phyloP scores from a whole-genome alignment of 2,888 invertebrate species.

The Slavum lentiscoides region DNA sequence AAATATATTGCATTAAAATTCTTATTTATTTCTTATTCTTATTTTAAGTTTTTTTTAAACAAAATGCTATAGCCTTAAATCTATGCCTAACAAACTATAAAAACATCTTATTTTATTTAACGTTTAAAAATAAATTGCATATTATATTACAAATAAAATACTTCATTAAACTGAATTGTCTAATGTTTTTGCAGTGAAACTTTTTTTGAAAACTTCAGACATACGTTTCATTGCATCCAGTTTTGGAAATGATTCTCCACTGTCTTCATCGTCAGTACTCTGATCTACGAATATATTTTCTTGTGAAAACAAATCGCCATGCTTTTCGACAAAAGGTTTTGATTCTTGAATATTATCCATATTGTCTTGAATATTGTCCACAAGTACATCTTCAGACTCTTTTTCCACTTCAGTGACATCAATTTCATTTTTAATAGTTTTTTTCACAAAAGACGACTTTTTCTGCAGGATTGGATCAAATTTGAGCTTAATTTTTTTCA shows the following conservation, averaged over 20 bases:
- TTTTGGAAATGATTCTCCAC: constrained; percentile 9
- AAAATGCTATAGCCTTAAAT: too few relatives aligned
- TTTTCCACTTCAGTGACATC: not conserved
- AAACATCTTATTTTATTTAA: too few relatives aligned
- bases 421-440: not conserved
- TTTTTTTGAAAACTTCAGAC: constrained; percentile 32
- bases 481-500: constrained; percentile 35
- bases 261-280: constrained; percentile 20
- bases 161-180: too few relatives aligned
- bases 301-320: constrained; percentile 30
- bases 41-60: too few relatives aligned
- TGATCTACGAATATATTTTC: not conserved
- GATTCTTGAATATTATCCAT: not conserved
- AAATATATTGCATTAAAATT: too few relatives aligned
- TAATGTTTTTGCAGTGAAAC: constrained; percentile 5
- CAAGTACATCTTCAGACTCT: not conserved
- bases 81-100: too few relatives aligned
- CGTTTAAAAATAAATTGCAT: too few relatives aligned
- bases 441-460: not conserved
- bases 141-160: too few relatives aligned
- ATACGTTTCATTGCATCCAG: constrained; percentile 38
- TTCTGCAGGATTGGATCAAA: constrained; percentile 22
- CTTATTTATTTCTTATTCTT: too few relatives aligned
- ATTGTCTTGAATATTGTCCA: not conserved
- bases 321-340: not conserved